Evolutionary conservation across 1,140 invertebrate genomes (phyloP), one percentile per base, ranked within the genome.

Genomic region (Drosophila santomea): DNA sequence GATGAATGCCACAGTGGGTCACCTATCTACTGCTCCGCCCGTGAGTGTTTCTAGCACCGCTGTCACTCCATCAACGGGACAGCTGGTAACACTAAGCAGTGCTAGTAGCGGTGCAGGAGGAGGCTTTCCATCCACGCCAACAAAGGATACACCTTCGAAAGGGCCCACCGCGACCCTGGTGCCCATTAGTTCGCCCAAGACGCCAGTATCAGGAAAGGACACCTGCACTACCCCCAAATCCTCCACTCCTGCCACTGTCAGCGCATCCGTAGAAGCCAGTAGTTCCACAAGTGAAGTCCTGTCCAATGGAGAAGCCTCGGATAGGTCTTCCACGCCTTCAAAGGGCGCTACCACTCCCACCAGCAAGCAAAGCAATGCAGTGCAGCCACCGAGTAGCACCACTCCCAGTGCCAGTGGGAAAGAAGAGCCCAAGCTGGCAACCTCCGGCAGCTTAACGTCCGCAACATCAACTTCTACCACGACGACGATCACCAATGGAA

Each of bases 91-190:
- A 7, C 72, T 77, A 45, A 86, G 64, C 61, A 78, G 68, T 28
- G 75, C 36, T 17, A 58, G 38, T 39, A 67, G 25, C 15, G 67
- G 55, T n/a, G 57, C 55, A n/a, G 45, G 23, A 48, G 47, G n/a
- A 17, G 43, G 74, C 17, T 57, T 67, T n/a, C 69, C 74, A 2
- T 55, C 67, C 12, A 85, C 85, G 51, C 86, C 86, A 23, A 74
- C 75, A 51, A 79, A 91, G 78, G 43, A 80, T n/a, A 55, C 44
- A 32, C 35, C 36, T 14, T 44, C 47, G 2, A 64, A 56, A 57
- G 45, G 45, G 15, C 25, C 78, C 84, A 39, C 90, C 79, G 39
- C 91, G 90, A 74, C 93, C 89, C 60, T 91, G 91, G 93, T 80
- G 92, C 93, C 77, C 68, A 93, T 74, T 85, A 93, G 67, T 7